A percentile compares a stretch with the other conserved stretches of the same genome.
phyloP scores from a whole-genome alignment of 2,113 vertebrate species.

The Malurus melanocephalus region DNA sequence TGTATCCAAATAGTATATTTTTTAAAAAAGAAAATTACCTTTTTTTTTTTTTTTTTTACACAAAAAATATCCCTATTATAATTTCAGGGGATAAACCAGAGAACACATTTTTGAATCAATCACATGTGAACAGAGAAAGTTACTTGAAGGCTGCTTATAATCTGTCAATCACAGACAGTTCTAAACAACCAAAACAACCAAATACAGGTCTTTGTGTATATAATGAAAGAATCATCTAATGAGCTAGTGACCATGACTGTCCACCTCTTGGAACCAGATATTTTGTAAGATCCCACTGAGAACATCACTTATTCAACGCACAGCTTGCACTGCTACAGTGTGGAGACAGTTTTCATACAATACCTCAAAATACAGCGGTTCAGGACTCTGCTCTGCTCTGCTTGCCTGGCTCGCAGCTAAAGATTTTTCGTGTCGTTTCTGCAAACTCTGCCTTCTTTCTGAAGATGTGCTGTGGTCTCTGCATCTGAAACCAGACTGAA shows the following conservation, averaged over 20 bases:
- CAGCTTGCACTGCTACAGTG: background rate
- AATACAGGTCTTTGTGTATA: background rate
- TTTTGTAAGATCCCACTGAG: background rate
- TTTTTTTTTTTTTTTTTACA: background rate
- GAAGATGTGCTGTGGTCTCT: slow-evolving; percentile 78
- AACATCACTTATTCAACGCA: background rate
- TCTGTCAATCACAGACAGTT: background rate
- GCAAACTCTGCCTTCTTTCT: slow-evolving; percentile 75
- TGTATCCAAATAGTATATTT: background rate
- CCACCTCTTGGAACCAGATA: background rate
- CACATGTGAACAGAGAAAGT: background rate
- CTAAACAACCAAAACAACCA: background rate
- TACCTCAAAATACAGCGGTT: slow-evolving; percentile 93
- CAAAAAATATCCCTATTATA: background rate
- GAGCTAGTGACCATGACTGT: background rate
- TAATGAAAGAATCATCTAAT: background rate
- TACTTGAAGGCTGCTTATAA: background rate
- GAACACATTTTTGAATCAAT: background rate
- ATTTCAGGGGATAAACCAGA: background rate
- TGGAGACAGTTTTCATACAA: background rate
- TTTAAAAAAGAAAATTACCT: no score
- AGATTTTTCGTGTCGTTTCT: slow-evolving; percentile 74
- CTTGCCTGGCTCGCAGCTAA: slow-evolving; percentile 46
- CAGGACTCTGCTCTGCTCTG: slow-evolving; percentile 77
- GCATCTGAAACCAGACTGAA: slow-evolving; percentile 72